phyloP scores from a whole-genome alignment of 2,113 vertebrate genomes.

The Epinephelus cyanopodus region DNA sequence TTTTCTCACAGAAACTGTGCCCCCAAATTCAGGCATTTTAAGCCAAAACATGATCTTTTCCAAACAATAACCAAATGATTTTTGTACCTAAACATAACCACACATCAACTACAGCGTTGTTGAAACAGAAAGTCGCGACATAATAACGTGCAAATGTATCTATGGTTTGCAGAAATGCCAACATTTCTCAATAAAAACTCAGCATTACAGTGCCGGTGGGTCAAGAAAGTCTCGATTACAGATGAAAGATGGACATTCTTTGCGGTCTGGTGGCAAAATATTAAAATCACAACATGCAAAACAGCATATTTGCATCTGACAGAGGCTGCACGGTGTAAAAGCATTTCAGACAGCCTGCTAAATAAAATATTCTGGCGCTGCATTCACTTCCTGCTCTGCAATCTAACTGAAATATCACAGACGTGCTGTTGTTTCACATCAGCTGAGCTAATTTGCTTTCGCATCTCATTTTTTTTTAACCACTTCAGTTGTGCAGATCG shows the following conservation, averaged over 20 bases:
- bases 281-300: neutral
- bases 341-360: neutral
- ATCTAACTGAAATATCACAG: slow-evolving; percentile 3
- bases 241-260: neutral
- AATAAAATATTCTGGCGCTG: neutral
- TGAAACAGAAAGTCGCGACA: too few relatives aligned
- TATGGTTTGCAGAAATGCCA: too few relatives aligned
- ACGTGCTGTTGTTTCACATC: neutral
- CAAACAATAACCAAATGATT: too few relatives aligned
- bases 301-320: neutral
- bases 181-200: neutral
- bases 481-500: neutral
- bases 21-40: too few relatives aligned
- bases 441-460: neutral
- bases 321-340: neutral
- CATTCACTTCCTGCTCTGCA: neutral
- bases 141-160: too few relatives aligned
- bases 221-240: neutral
- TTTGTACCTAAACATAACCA: too few relatives aligned
- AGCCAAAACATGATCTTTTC: too few relatives aligned
- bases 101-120: too few relatives aligned
- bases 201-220: too few relatives aligned
- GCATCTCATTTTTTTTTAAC: neutral
- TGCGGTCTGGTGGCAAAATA: neutral
- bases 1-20: too few relatives aligned